Percentiles rank a stretch among this genome's conserved stretches.
Evolutionary conservation across 2,888 invertebrate species (phyloP).

Genomic region (Dryomyza anilis): DNA sequence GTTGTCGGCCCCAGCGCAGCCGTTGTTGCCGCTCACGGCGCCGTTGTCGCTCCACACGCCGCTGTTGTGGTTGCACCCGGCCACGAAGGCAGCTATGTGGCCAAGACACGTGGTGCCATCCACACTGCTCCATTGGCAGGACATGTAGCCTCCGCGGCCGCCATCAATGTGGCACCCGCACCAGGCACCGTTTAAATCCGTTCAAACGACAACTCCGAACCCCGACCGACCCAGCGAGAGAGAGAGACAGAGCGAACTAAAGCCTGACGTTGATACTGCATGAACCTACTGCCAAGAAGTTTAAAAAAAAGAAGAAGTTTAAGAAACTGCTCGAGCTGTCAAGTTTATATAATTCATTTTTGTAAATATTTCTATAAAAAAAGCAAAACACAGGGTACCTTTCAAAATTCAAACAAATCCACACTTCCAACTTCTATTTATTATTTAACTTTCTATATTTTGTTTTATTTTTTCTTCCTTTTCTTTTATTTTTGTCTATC

Average conservation of each 20-base stretch:
- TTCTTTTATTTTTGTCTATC: background rate
- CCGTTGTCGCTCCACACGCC: constrained; percentile 2
- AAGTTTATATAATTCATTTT: background rate
- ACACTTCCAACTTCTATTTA: background rate
- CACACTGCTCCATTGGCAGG: constrained; percentile 59
- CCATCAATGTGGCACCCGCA: constrained; percentile 57
- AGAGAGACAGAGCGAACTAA: no score
- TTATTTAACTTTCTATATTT: background rate
- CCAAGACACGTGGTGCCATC: constrained; percentile 44
- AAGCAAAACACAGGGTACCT: background rate
- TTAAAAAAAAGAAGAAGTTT: constrained; percentile 7
- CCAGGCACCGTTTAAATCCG: constrained; percentile 53
- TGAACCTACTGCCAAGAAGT: background rate
- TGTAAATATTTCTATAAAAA: no score
- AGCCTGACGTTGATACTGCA: background rate
- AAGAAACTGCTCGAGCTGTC: constrained; percentile 7
- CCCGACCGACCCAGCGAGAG: background rate
- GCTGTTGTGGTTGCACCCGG: constrained; percentile 57
- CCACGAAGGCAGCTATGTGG: constrained; percentile 40
- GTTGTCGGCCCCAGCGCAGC: constrained; percentile 26
- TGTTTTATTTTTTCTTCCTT: background rate
- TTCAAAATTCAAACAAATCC: background rate
- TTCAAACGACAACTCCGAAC: background rate
- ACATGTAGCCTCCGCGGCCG: constrained; percentile 57
- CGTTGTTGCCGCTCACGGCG: constrained; percentile 20